Percentiles rank a stretch among this genome's conserved stretches.
Evolutionary conservation across 2,888 invertebrate species (phyloP).

Genomic region (Cataglyphis livida): DNA sequence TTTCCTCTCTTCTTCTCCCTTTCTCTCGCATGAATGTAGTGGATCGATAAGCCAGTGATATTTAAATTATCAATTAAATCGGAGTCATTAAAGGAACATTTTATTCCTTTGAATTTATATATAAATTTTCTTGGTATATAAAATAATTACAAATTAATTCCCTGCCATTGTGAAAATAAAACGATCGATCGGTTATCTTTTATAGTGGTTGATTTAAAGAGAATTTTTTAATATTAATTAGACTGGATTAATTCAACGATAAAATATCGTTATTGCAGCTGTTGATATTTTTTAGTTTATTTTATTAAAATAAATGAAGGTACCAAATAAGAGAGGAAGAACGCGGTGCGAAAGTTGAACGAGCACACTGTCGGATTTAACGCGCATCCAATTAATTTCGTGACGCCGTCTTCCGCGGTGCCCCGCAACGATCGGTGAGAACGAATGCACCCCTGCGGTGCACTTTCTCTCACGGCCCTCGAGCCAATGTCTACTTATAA

Average conservation of each 20-base stretch:
- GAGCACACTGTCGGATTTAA: constrained; percentile 70
- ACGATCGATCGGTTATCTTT: background rate
- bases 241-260: constrained; percentile 30
- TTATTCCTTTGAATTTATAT: background rate
- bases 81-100: background rate
- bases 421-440: constrained; percentile 57
- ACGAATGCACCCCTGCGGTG: constrained; percentile 70
- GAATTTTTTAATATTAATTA: constrained; percentile 1
- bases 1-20: background rate
- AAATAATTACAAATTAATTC: background rate
- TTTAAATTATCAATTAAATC: constrained; percentile 8
- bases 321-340: constrained; percentile 70
- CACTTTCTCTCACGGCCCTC: constrained; percentile 58
- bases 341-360: constrained; percentile 65
- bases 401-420: constrained; percentile 66
- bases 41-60: constrained; percentile 2
- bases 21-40: background rate
- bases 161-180: background rate
- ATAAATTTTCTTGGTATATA: background rate
- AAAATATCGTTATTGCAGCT: constrained; percentile 34
- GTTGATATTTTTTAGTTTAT: constrained; percentile 23
- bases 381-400: constrained; percentile 75
- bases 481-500: constrained; percentile 21
- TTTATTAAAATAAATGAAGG: constrained; percentile 71
- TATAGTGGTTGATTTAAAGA: background rate